Base-by-base conservation (phyloP, 2,888 invertebrate species). In the Cylloceria caligata region DNA sequence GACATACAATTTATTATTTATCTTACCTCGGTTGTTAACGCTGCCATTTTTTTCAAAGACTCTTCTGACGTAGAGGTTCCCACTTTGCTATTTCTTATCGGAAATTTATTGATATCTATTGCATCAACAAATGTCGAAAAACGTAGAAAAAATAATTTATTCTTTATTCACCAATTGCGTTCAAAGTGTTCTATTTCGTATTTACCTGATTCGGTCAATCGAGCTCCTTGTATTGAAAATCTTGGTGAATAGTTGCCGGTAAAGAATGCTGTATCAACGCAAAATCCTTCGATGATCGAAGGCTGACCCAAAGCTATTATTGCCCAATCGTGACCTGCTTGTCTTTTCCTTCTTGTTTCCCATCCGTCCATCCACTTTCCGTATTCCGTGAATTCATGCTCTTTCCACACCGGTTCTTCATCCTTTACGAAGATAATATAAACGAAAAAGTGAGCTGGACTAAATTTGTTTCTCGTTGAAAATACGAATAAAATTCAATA, bases 351-450 rank as follows among this genome's bases (percentile, higher is more conserved):
- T 13, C 95, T 91, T 0, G 95, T 95, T 89, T 95, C 95, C 95
- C 95, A 95, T 0, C 95, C 95, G 84, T 95, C 95, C 95, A 95
- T 95, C 95, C 95, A 95, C 87, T 95, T 95, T 0, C 95, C 95
- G 78, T 91, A 95, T 67, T 94, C 94, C 0, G 95, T 95, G 88
- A 94, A 95, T 81, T 94, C 93, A 0, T 94, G 94, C 4, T 94
- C 91, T 16, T 94, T 93, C 91, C 94, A 95, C 13, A 94, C 90
- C 0, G 95, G 94, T 2, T 94, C 94, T 0, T 91, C 90, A 62
- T 94, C 94, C 30, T 93, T 24, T 30, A 79, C 13, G 9, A 24
- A 19, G 30, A 36, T 45, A 65, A 69, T 69, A 24, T 11, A 30
- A 45, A 34, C 6, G 39, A 36, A 55, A 62, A 74, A n/a, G 9